phyloP scores from a whole-genome alignment of 2,888 invertebrate genomes.

The Autographa gamma region DNA sequence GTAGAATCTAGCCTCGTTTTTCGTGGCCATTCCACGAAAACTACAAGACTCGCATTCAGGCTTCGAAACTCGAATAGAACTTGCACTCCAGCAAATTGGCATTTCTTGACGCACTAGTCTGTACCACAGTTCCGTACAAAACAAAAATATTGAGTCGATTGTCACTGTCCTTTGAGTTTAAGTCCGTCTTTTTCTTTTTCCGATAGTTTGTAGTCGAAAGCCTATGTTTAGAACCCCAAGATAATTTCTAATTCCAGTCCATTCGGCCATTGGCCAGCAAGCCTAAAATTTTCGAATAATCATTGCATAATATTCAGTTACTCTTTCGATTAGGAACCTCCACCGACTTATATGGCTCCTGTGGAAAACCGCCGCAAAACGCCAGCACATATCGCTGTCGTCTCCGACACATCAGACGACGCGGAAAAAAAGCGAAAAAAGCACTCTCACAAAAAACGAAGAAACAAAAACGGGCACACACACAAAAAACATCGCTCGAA shows the following conservation, averaged over 20 bases:
- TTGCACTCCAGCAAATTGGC: no score
- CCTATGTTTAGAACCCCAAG: neutral
- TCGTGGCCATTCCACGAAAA: no score
- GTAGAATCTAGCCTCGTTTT: no score
- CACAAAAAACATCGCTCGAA: conserved; percentile 75
- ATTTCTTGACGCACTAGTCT: no score
- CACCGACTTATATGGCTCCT: conserved; percentile 79
- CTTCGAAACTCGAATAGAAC: no score
- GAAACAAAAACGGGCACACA: conserved; percentile 37
- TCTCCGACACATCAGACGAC: conserved; percentile 55
- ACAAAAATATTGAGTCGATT: no score
- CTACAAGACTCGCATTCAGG: no score
- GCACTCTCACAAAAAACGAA: conserved; percentile 72
- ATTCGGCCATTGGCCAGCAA: neutral
- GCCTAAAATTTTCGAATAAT: neutral
- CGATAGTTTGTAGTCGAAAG: no score
- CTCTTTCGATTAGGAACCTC: conserved; percentile 68
- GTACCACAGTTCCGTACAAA: no score
- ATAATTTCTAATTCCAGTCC: neutral
- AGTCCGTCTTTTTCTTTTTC: no score
- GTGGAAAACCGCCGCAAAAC: conserved; percentile 69
- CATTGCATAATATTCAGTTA: conserved; percentile 10
- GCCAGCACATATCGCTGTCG: conserved; percentile 36
- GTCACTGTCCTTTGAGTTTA: no score
- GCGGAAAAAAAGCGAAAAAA: conserved; percentile 70